Conservation (phyloP, 2,113 vertebrate species). For the Atractosteus spatula region DNA sequence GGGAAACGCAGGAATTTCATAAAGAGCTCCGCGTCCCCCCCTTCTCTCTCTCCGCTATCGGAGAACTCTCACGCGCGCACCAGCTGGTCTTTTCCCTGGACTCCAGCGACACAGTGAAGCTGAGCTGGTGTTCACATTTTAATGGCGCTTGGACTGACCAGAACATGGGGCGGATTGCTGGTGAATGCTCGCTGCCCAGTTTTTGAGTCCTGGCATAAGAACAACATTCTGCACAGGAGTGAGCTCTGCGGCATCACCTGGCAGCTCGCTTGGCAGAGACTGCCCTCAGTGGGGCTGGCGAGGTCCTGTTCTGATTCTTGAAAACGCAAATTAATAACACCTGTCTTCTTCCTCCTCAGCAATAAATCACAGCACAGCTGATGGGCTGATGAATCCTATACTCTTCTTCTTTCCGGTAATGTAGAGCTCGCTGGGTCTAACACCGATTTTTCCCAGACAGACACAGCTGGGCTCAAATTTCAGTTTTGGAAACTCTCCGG, state of each 20-base stretch:
- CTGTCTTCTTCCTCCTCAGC: constrained; percentile 17
- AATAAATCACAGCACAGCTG: constrained; percentile 9
- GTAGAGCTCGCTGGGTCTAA: neutral
- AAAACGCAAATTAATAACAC: constrained; percentile 16
- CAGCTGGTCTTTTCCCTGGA: neutral
- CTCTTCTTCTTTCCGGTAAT: constrained; percentile 10
- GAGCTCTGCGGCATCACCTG: too few species aligned
- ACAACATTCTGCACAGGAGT: too few species aligned
- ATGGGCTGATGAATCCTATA: constrained; percentile 16
- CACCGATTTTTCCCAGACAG: neutral
- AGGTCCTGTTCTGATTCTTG: neutral
- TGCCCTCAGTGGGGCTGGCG: neutral
- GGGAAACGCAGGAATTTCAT: neutral
- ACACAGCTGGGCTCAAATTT: constrained; percentile 9
- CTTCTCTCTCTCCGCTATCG: neutral
- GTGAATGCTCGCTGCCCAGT: constrained; percentile 2
- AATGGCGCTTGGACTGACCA: constrained; percentile 5
- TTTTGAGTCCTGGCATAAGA: neutral
- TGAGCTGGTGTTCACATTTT: constrained; percentile 19
- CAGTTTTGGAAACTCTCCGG: constrained; percentile 10
- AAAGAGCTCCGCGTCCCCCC: neutral
- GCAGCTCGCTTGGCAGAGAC: neutral
- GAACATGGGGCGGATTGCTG: neutral
- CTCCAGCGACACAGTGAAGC: constrained; percentile 17
- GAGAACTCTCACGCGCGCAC: neutral